Percentiles rank a stretch among this genome's conserved stretches.
Evolutionary conservation across 2,113 vertebrate genomes (phyloP).

Genomic region (Bothrops jararaca): DNA sequence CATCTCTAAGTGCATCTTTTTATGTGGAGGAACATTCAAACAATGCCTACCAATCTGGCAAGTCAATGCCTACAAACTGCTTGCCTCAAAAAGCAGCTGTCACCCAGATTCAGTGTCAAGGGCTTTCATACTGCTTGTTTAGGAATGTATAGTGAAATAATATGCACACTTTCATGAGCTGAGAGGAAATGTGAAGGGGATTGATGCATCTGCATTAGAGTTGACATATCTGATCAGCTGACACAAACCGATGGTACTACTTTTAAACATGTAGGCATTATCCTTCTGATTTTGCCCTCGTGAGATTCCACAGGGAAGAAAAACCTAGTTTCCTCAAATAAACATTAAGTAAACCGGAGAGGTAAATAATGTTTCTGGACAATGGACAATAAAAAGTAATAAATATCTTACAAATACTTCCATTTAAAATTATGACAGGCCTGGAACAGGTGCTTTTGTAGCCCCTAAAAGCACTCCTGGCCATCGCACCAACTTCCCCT

Average conservation of each 20-base stretch:
- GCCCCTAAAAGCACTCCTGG: background rate
- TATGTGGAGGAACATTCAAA: background rate
- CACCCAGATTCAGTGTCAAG: background rate
- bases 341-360: background rate
- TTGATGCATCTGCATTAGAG: background rate
- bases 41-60: background rate
- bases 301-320: background rate
- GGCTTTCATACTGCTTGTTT: background rate
- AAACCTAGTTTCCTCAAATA: background rate
- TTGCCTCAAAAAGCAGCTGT: background rate
- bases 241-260: background rate
- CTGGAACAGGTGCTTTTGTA: background rate
- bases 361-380: background rate
- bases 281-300: background rate
- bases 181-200: background rate
- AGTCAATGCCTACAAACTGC: background rate
- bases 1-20: background rate
- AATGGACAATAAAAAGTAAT: background rate
- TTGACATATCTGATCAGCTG: background rate
- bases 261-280: background rate
- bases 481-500: background rate
- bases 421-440: background rate
- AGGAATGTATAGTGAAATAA: background rate
- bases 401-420: background rate
- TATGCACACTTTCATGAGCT: background rate